Evolutionary conservation across 2,888 invertebrate species (phyloP).

Genomic region (Eristalis arbustorum): DNA sequence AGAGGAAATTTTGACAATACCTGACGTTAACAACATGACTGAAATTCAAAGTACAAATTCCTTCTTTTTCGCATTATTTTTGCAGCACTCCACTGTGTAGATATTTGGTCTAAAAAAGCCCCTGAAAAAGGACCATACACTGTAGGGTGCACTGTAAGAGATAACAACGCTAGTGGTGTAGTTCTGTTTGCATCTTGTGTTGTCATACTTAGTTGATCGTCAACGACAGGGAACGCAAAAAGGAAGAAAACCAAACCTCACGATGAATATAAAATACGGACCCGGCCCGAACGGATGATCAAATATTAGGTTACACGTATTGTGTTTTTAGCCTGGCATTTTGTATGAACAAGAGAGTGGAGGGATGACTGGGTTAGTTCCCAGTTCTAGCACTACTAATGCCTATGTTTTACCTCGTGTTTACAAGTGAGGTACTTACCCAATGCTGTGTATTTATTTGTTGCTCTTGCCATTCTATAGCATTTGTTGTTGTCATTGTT

Average conservation of each 20-base stretch:
- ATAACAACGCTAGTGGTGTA: background rate
- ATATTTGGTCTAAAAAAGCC: too few relatives aligned
- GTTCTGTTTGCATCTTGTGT: background rate
- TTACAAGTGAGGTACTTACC: slow-evolving; percentile 63
- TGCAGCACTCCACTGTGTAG: too few relatives aligned
- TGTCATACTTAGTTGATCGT: slow-evolving; percentile 11
- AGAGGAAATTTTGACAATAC: too few relatives aligned
- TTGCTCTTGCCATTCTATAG: background rate
- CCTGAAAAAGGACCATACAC: background rate
- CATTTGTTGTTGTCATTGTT: background rate
- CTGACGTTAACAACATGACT: too few relatives aligned
- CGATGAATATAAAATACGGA: slow-evolving; percentile 31
- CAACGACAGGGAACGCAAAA: background rate
- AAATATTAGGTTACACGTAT: slow-evolving; percentile 66
- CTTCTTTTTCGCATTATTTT: too few relatives aligned
- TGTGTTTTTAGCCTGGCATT: slow-evolving; percentile 21
- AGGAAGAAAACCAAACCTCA: slow-evolving; percentile 9
- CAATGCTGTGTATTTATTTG: slow-evolving; percentile 48
- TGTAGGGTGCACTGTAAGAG: background rate
- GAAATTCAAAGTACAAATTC: too few relatives aligned
- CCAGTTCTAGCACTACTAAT: slow-evolving; percentile 47
- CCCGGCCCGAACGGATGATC: slow-evolving; percentile 47
- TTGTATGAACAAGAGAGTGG: background rate
- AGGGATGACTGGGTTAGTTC: slow-evolving; percentile 26
- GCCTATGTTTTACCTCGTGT: slow-evolving; percentile 67